Evolutionary conservation across 1,140 invertebrate genomes (phyloP).

Genomic region (Magallana angulata): DNA sequence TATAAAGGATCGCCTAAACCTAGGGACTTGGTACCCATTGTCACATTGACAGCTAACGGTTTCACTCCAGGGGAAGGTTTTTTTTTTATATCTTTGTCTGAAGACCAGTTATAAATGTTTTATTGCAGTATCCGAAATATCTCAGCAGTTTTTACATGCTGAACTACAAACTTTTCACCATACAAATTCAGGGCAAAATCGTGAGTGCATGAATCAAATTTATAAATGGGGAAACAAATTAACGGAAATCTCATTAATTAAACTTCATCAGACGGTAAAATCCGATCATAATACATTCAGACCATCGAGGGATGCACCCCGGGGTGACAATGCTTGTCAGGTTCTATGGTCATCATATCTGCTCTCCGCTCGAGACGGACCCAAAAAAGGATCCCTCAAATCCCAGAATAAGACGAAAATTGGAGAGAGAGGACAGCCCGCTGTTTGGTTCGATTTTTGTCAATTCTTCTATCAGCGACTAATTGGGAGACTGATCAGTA

Average conservation of each 20-base stretch:
- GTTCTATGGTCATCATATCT: neutral
- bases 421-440: neutral
- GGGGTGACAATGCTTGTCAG: neutral
- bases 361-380: neutral
- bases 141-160: too few species aligned
- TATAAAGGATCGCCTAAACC: neutral
- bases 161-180: too few species aligned
- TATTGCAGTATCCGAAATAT: too few species aligned
- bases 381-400: neutral
- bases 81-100: too few species aligned
- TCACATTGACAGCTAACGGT: neutral
- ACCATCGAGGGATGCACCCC: neutral
- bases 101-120: too few species aligned
- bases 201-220: neutral
- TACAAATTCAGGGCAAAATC: too few species aligned
- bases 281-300: neutral
- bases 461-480: conserved; percentile 7
- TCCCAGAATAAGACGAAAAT: neutral
- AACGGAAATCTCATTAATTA: conserved; percentile 9
- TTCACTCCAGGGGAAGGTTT: neutral
- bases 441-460: neutral
- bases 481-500: conserved; percentile 16
- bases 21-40: neutral
- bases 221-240: neutral
- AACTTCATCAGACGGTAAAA: neutral